Percentiles rank a stretch among this genome's conserved stretches.
Evolutionary conservation across 2,888 invertebrate species (phyloP).

Genomic region (Lepidocyrtoides sp.): DNA sequence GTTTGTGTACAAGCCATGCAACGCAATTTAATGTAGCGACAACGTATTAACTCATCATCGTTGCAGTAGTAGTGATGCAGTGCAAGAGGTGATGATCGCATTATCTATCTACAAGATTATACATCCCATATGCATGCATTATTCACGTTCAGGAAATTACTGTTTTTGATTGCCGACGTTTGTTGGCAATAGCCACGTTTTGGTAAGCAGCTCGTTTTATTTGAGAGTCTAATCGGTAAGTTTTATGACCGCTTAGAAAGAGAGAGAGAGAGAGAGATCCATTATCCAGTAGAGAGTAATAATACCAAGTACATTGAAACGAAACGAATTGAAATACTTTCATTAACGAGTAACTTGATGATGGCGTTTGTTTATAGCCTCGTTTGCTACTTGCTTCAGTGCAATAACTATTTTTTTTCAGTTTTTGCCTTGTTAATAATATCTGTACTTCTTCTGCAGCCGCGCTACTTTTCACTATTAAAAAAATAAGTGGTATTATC

Average conservation of each 20-base stretch:
- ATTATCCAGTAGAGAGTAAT: slow-evolving; percentile 38
- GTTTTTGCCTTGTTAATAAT: slow-evolving; percentile 19
- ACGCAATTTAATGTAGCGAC: not conserved
- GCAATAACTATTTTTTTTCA: slow-evolving; percentile 25
- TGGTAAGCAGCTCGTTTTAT: not conserved
- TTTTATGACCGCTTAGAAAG: slow-evolving; percentile 28
- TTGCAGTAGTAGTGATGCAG: not conserved
- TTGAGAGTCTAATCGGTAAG: slow-evolving; percentile 15
- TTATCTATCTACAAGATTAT: slow-evolving; percentile 34
- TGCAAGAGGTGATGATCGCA: slow-evolving; percentile 2
- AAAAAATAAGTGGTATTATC: slow-evolving; percentile 2
- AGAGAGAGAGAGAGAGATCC: slow-evolving; percentile 24
- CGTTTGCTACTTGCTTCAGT: not conserved
- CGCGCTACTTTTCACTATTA: slow-evolving; percentile 21
- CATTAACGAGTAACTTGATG: slow-evolving; percentile 35
- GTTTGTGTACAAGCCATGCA: not conserved
- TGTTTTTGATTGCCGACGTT: slow-evolving; percentile 41
- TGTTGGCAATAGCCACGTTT: not conserved
- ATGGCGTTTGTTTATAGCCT: slow-evolving; percentile 45
- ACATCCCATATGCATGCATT: not conserved
- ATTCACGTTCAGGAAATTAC: slow-evolving; percentile 22
- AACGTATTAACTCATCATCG: slow-evolving; percentile 36
- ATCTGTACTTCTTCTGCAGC: not conserved
- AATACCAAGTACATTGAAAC: not conserved
- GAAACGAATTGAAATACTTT: slow-evolving; percentile 8